Evolutionary conservation across 2,888 invertebrate species (phyloP), one percentile per base, ranked within the genome.

Genomic region (Leptinotarsa juncta): DNA sequence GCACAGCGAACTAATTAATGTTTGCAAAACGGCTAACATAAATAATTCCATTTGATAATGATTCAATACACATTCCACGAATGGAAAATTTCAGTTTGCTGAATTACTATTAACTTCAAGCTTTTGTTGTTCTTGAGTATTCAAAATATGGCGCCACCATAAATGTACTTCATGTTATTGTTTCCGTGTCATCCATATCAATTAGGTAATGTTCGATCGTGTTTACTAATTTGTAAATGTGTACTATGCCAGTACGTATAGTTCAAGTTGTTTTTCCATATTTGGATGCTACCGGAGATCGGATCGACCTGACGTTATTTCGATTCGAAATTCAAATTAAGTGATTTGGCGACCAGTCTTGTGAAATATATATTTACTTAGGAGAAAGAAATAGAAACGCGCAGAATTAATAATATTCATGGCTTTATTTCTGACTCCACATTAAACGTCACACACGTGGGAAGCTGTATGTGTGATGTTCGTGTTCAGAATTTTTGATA

Each of bases 201-300:
- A 80, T 79, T 76, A 76, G 73, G 71, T 75, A 80, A 79, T 72
- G 71, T 57, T 77, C 74, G 76, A 78, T 72, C 78, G 67, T 80
- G 80, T 79, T 75, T 78, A 78, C 78, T 78, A 81, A 81, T 81
- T 81, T 80, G 80, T 81, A 78, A 73, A 78, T 78, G 74, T 77
- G 71, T 78, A 78, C 74, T 72, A 73, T 76, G 71, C 74, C 55
- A 69, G 72, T 74, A 71, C 72, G 76, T 71, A 75, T 75, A 70
- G 71, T 76, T 32, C 68, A 76, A 79, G 77, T 77, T 69, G 79
- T 78, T 74, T 77, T 70, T 51, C 79, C 79, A 67, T 79, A 79
- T 79, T 79, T 79, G 77, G 79, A 32, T 70, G 65, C 69, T 26
- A 62, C 71, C 65, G 66, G 73, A 76, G 76, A 76, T 70, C 76